Evolutionary conservation across 1,140 invertebrate species (phyloP).

Genomic region (Psilanteris sp.): DNA sequence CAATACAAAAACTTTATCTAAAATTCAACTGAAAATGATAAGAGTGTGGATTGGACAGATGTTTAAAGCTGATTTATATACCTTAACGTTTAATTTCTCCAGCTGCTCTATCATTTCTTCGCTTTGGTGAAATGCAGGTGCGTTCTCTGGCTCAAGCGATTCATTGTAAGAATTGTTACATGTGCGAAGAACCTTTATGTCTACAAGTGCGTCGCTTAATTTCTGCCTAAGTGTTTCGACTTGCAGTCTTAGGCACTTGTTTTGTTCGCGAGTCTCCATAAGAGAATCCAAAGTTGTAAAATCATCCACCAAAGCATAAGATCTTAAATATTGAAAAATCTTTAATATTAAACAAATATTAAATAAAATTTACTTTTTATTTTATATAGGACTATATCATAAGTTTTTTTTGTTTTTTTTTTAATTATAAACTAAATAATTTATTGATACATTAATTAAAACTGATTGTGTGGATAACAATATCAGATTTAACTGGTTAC

Average conservation of each 20-base stretch:
- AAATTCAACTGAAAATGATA: too few relatives aligned
- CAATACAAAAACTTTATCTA: too few relatives aligned
- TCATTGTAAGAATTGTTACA: conserved; percentile 68
- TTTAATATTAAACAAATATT: too few relatives aligned
- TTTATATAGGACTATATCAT: too few relatives aligned
- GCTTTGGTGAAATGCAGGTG: conserved; percentile 80
- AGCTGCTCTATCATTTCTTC: conserved; percentile 86
- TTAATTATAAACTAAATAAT: too few relatives aligned
- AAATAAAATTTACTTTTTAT: too few relatives aligned
- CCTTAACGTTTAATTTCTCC: conserved; percentile 84
- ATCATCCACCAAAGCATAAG: conserved; percentile 33
- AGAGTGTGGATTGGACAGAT: too few relatives aligned
- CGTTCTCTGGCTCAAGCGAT: conserved; percentile 63
- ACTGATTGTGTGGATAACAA: too few relatives aligned
- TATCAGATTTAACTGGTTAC: too few relatives aligned
- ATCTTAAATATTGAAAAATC: too few relatives aligned
- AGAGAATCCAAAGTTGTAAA: conserved; percentile 75
- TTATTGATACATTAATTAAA: too few relatives aligned
- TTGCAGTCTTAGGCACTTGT: conserved; percentile 85
- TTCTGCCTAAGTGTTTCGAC: conserved; percentile 86
- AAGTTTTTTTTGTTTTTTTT: too few relatives aligned
- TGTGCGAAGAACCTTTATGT: conserved; percentile 83
- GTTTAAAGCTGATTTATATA: conserved; percentile 64
- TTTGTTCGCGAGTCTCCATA: conserved; percentile 83
- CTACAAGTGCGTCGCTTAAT: conserved; percentile 85